Evolutionary conservation across 1,140 invertebrate genomes (phyloP).

Genomic region (Cepaea nemoralis): DNA sequence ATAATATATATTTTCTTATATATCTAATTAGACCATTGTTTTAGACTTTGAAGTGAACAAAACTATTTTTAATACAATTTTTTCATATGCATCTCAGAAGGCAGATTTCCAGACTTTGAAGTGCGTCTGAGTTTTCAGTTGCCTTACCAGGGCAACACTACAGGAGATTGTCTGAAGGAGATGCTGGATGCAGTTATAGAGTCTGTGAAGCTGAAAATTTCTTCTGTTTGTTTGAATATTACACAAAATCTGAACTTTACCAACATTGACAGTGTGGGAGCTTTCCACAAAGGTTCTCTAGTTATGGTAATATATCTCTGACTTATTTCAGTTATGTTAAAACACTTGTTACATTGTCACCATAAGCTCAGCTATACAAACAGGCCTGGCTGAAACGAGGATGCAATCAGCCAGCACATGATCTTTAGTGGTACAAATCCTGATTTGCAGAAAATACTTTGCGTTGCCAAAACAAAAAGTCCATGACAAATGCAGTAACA

Average conservation of each 20-base stretch:
- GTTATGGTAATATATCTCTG: background rate
- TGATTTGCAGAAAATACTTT: too few species aligned
- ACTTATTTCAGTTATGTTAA: too few species aligned
- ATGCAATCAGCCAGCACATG: too few species aligned
- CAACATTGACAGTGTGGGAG: background rate
- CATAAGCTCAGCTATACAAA: too few species aligned
- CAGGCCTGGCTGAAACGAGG: too few species aligned
- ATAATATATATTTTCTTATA: too few species aligned
- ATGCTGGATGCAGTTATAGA: background rate
- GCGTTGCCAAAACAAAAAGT: too few species aligned
- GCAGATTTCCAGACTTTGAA: slow-evolving; percentile 4
- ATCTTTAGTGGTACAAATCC: too few species aligned
- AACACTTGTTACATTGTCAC: too few species aligned
- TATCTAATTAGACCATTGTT: too few species aligned
- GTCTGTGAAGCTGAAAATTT: background rate
- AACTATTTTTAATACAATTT: background rate
- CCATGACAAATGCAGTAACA: too few species aligned
- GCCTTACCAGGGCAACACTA: slow-evolving; percentile 1
- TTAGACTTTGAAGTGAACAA: too few species aligned
- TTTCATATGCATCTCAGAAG: background rate
- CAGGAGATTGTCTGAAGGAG: background rate
- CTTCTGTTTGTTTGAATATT: background rate
- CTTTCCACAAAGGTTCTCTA: background rate
- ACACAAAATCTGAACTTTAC: background rate
- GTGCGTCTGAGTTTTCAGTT: background rate